phyloP scores from a whole-genome alignment of 2,888 invertebrate genomes.

The Cosmorhoe ocellata region DNA sequence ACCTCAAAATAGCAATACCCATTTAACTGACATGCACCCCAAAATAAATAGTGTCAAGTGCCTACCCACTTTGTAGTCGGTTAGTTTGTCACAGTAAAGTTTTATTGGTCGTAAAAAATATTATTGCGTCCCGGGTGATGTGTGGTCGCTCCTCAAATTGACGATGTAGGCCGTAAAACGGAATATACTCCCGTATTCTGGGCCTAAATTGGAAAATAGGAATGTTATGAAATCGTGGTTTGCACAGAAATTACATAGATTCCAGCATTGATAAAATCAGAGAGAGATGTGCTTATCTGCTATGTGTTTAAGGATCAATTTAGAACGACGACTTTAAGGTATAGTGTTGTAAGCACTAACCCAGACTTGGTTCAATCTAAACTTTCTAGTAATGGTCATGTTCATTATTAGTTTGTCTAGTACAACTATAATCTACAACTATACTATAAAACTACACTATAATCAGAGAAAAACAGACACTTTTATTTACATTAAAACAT shows the following conservation, averaged over 20 bases:
- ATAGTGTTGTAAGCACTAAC: too few relatives aligned
- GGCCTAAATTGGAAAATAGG: slow-evolving; percentile 18
- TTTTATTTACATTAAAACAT: too few relatives aligned
- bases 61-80: slow-evolving; percentile 33
- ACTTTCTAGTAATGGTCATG: too few relatives aligned
- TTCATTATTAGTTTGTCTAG: too few relatives aligned
- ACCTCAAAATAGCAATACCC: slow-evolving; percentile 14
- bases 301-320: neutral
- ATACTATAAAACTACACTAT: too few relatives aligned
- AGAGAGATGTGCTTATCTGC: neutral
- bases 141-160: slow-evolving; percentile 19
- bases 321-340: neutral
- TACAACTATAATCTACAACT: too few relatives aligned
- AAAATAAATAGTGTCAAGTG: slow-evolving; percentile 27
- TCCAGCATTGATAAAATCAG: neutral
- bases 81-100: slow-evolving; percentile 27
- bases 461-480: too few relatives aligned
- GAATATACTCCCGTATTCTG: slow-evolving; percentile 5
- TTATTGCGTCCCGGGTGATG: slow-evolving; percentile 13
- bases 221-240: slow-evolving; percentile 16
- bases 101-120: slow-evolving; percentile 34
- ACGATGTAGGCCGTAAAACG: slow-evolving; percentile 11
- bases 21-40: slow-evolving; percentile 20
- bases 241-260: slow-evolving; percentile 6
- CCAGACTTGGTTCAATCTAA: too few relatives aligned